These are phyloP conservation scores for Bhutanitis thaidina DNA, from an alignment of 2,888 invertebrate genomes.

Conservation along the genomic window DNA sequence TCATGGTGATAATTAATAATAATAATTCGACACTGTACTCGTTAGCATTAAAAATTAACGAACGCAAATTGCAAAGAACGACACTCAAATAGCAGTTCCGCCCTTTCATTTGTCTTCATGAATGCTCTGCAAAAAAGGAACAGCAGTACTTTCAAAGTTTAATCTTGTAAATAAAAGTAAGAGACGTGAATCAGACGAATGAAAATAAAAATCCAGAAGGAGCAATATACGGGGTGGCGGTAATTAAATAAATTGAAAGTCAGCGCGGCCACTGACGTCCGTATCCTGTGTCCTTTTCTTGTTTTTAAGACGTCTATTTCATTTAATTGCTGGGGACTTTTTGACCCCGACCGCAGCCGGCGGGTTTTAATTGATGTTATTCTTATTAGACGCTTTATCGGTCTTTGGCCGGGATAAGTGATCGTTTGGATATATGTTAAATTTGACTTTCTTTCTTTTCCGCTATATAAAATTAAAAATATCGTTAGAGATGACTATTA, in stretches of 20 bases:
- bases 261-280: constrained; percentile 38
- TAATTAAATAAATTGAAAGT: constrained; percentile 61
- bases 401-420: constrained; percentile 22
- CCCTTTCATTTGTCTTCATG: not conserved
- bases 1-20: no score
- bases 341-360: constrained; percentile 26
- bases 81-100: not conserved
- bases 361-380: constrained; percentile 25
- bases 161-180: constrained; percentile 8
- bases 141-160: constrained; percentile 1
- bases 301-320: constrained; percentile 45
- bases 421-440: not conserved
- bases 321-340: constrained; percentile 38
- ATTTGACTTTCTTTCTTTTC: no score
- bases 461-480: no score
- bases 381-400: constrained; percentile 38
- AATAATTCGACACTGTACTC: no score
- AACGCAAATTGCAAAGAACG: not conserved
- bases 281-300: constrained; percentile 42
- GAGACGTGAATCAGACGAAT: constrained; percentile 2
- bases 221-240: constrained; percentile 29
- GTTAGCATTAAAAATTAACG: no score
- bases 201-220: constrained; percentile 17
- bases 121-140: not conserved
- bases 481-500: no score